These are phyloP conservation scores for Mesoclemmys tuberculata DNA, from an alignment of 2,113 vertebrate species.

Conservation along the genomic window DNA sequence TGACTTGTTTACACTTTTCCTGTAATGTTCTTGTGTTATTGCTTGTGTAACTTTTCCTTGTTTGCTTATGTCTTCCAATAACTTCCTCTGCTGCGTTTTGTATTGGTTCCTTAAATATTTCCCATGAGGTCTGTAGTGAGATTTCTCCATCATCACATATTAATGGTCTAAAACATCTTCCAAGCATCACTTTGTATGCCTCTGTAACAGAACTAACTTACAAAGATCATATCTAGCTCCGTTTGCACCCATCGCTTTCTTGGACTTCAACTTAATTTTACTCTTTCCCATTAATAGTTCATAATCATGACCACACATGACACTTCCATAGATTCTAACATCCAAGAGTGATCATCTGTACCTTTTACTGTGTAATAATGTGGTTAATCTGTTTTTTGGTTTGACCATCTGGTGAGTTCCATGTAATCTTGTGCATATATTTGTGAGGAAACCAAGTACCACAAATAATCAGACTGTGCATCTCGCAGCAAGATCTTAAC, in stretches of 20 bases:
- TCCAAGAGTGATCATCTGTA: background rate
- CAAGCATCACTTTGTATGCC: background rate
- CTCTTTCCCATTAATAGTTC: background rate
- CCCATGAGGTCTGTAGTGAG: background rate
- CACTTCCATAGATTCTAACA: background rate
- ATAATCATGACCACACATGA: background rate
- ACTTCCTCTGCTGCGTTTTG: background rate
- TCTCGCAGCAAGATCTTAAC: background rate
- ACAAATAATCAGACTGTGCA: background rate
- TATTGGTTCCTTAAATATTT: background rate
- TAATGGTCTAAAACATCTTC: background rate
- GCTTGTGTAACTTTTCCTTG: background rate
- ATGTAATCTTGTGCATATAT: background rate
- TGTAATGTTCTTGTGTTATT: background rate
- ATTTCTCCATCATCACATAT: background rate
- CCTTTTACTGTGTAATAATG: background rate
- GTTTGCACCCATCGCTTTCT: background rate
- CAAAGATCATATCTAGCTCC: background rate
- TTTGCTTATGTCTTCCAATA: background rate
- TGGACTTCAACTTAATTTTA: background rate
- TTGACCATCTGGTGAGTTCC: background rate
- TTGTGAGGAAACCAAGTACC: background rate
- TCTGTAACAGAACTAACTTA: background rate
- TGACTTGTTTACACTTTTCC: no score
- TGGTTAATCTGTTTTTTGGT: background rate